These are phyloP conservation scores for Cephus pulcher DNA, from an alignment of 2,888 invertebrate genomes.

Conservation along the genomic window DNA sequence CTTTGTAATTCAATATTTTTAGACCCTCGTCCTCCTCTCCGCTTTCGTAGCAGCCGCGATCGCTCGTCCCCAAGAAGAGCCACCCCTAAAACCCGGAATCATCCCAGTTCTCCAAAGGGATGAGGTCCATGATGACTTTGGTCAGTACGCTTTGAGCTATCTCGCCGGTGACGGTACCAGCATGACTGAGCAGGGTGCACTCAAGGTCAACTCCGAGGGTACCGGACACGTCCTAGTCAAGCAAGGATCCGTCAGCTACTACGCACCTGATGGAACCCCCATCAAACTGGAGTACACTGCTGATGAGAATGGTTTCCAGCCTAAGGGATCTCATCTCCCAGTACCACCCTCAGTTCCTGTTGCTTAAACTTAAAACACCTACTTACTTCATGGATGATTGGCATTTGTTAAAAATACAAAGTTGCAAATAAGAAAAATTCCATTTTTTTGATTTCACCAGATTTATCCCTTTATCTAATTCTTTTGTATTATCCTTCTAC, in stretches of 20 bases:
- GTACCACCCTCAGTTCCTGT: constrained; percentile 6
- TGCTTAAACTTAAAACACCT: not conserved
- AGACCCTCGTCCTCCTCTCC: not conserved
- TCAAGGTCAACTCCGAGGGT: constrained; percentile 32
- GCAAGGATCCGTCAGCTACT: constrained; percentile 38
- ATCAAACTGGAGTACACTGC: constrained; percentile 35
- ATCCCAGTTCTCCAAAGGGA: constrained; percentile 26
- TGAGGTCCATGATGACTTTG: constrained; percentile 33
- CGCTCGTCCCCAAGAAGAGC: not conserved
- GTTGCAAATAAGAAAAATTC: not conserved
- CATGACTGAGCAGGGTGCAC: constrained; percentile 33
- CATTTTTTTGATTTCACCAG: not conserved
- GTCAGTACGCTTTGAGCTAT: constrained; percentile 40
- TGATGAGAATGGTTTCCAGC: constrained; percentile 32
- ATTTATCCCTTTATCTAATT: not conserved
- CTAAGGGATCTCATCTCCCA: constrained; percentile 33
- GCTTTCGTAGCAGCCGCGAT: not conserved
- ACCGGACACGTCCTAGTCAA: constrained; percentile 37
- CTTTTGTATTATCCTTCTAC: not conserved
- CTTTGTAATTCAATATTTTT: not conserved
- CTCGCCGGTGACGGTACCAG: constrained; percentile 35
- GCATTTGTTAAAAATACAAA: not conserved
- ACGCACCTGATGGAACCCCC: constrained; percentile 34
- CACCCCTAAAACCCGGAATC: not conserved
- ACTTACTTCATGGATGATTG: not conserved